phyloP scores from a whole-genome alignment of 2,113 vertebrate species.

The Agapornis roseicollis region DNA sequence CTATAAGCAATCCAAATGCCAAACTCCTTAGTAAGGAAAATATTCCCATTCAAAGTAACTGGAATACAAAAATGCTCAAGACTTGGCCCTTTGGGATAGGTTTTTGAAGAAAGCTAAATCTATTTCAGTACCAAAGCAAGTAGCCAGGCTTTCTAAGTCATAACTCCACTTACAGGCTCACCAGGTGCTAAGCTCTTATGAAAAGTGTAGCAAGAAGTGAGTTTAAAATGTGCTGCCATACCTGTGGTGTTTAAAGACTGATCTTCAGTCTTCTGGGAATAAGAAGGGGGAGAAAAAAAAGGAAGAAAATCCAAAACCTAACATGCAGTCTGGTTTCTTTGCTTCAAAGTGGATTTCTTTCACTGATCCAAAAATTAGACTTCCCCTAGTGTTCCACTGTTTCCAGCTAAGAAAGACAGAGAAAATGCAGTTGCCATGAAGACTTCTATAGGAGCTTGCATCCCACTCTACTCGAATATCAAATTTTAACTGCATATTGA shows the following conservation, averaged over 20 bases:
- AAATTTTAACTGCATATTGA: not conserved
- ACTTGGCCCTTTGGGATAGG: not conserved
- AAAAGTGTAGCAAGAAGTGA: not conserved
- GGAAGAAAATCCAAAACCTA: not conserved
- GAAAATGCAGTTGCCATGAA: not conserved
- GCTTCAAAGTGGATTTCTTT: constrained; percentile 27
- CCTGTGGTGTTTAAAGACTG: not conserved
- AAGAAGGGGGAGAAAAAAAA: not conserved
- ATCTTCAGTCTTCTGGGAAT: not conserved
- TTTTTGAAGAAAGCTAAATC: not conserved
- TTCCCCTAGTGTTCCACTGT: not conserved
- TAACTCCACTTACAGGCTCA: not conserved
- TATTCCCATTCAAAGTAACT: not conserved
- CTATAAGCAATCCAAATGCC: not conserved
- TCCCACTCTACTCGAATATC: not conserved
- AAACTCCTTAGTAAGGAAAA: not conserved
- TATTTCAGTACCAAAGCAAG: constrained; percentile 6
- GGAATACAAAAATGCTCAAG: not conserved
- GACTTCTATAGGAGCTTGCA: not conserved
- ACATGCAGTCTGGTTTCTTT: not conserved
- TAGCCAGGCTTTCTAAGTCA: not conserved
- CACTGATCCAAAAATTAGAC: not conserved
- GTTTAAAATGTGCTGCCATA: not conserved
- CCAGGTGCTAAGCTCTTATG: not conserved
- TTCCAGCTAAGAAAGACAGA: not conserved